A percentile compares a stretch with the other conserved stretches of the same genome.
phyloP scores from a whole-genome alignment of 2,797 vertebrate species.

The Rousettus madagascariensis region DNA sequence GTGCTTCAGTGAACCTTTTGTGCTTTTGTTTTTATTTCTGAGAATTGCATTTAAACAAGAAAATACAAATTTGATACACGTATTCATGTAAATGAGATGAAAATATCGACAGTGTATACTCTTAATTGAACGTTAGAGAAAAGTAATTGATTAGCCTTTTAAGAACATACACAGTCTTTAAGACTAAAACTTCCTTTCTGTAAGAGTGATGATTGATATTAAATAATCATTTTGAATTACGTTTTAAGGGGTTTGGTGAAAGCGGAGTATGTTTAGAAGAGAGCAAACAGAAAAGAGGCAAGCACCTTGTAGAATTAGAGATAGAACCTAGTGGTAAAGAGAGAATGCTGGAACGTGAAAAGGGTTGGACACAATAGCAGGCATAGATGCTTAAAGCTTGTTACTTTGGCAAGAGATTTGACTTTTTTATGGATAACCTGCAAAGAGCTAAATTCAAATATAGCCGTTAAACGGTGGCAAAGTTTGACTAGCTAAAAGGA shows the following conservation, averaged over 20 bases:
- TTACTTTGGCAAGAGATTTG: neutral
- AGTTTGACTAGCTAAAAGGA: neutral
- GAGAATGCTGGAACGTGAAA: neutral
- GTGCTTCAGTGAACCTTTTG: neutral
- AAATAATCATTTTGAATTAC: neutral
- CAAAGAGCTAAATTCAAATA: neutral
- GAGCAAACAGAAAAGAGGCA: neutral
- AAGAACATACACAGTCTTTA: neutral
- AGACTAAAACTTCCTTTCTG: neutral
- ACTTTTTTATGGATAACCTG: neutral
- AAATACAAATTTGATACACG: neutral
- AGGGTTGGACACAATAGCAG: neutral
- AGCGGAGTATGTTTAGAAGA: neutral
- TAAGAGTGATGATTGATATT: neutral
- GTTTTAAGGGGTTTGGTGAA: neutral
- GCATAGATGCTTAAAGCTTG: neutral
- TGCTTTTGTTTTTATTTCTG: neutral
- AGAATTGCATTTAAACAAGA: neutral
- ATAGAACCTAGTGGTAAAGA: neutral
- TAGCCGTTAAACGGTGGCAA: neutral
- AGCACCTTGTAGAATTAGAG: neutral
- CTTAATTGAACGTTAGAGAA: slow-evolving; percentile 11
- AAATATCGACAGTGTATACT: neutral
- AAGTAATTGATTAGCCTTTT: neutral
- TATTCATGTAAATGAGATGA: neutral